Evolutionary conservation across 2,113 vertebrate genomes (phyloP), one percentile per base, ranked within the genome.

Genomic region (Peromyscus maniculatus): DNA sequence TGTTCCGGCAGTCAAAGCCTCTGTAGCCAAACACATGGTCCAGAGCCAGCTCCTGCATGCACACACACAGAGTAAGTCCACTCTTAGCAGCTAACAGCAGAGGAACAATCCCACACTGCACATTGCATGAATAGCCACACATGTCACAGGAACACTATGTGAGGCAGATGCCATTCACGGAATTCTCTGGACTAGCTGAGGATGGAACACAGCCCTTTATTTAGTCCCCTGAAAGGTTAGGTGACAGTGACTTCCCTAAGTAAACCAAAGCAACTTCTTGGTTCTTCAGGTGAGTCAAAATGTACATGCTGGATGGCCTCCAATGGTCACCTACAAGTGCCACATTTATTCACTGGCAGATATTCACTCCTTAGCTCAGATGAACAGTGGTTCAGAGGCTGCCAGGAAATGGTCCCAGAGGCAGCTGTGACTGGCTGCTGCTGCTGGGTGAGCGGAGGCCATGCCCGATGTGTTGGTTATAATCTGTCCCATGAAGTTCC

Each of bases 1-100:
- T 99, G 98, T 99, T 99, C 62, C 99, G 99, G 94, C 99, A 99
- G 97, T 99, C 99, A 33, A 99, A 99, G 49, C 99, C 99, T 98
- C 99, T 97, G 98, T 99, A 99, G 33, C 99, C 99, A 94, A 99
- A 99, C 31, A 99, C 99, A 0, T 99, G 99, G 46, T 99, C 99
- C 95, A 99, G 96, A 83, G 99, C 98, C 98, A 99, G 99, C 94
- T 99, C 99, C 99, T 99, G 94, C n/a, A 49, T 33, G 57, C 31
- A 96, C 59, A 75, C 46, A 77, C 43, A 79, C 36, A 93, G 86
- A 94, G 0, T 28, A 79, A 89, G 95, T 86, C 8, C 22, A 95
- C 55, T 75, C 83, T 89, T 0, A 96, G 74, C n/a, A 77, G 39
- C 43, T 4, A 49, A 80, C 46, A 72, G 24, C 62, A 17, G 33